Evolutionary conservation across 1,140 invertebrate species (phyloP), one percentile per base, ranked within the genome.

Genomic region (Spodoptera frugiperda): DNA sequence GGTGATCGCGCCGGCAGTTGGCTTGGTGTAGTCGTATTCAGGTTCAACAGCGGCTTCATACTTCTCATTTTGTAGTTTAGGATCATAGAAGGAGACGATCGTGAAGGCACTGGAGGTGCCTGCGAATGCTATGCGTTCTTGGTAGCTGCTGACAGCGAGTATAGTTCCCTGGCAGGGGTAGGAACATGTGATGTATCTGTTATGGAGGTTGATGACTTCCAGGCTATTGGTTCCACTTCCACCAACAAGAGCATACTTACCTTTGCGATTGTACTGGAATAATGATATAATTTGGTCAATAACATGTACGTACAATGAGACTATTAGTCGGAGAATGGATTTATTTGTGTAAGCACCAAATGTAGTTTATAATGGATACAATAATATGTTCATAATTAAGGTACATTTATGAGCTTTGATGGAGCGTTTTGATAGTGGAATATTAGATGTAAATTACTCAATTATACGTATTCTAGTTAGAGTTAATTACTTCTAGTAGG

Each of bases 191-290:
- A 93, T 91, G 68, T 92, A 93, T 30, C 92, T 80, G 76, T 94
- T 93, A 79, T 93, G 91, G 0, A 94, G 84, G 55, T 94, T 94
- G n/a, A 94, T 86, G 6, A 92, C 87, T 78, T 94, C 93, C 0
- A 94, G 79, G 51, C 89, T 91, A 14, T 87, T 87, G 6, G 93
- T 92, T 0, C 93, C 93, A 19, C 91, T 93, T n/a, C 93, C 93
- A 11, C 92, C 93, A 14, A 93, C 87, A 30, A 94, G 87, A 1
- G 72, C 91, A 78, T 94, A 94, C 65, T 94, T 93, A 11, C 92
- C 92, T 83, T 93, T 91, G 11, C 90, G 87, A 74, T 94, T 94
- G 70, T 80, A 90, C 93, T 94, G 86, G 15, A 89, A 85, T 17
- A 89, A 85, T 12, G 68, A 46, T 65, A 57, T 59, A 25, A 59